These are phyloP conservation scores for Ovis canadensis DNA, from an alignment of 2,113 vertebrate species.

Conservation along the genomic window DNA sequence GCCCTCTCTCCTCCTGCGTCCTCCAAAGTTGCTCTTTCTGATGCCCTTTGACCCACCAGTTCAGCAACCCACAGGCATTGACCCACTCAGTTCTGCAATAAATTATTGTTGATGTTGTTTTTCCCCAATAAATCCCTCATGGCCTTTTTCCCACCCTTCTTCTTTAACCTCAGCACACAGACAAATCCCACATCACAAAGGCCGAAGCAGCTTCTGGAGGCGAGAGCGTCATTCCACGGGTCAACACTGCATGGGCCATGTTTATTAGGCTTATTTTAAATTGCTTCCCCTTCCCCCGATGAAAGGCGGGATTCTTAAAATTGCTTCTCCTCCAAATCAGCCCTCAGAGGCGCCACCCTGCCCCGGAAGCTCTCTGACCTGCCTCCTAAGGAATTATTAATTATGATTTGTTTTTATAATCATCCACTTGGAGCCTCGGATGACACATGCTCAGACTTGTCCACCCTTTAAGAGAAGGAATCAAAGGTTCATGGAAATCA, in stretches of 20 bases:
- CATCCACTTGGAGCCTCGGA: background rate
- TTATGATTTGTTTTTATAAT: conserved; percentile 57
- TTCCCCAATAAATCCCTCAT: background rate
- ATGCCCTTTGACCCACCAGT: background rate
- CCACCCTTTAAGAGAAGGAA: background rate
- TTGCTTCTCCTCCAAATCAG: conserved; percentile 30
- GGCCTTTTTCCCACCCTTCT: background rate
- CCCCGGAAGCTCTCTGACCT: conserved; percentile 42
- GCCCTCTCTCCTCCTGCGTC: background rate
- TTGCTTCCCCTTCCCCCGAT: background rate
- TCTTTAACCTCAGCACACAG: conserved; percentile 31
- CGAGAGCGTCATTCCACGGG: background rate
- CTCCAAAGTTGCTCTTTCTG: background rate
- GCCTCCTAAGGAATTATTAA: conserved; percentile 53
- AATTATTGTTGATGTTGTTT: background rate
- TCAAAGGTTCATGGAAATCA: conserved; percentile 32
- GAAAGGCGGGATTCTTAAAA: conserved; percentile 63
- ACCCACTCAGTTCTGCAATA: background rate
- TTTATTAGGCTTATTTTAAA: conserved; percentile 49
- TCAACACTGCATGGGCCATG: background rate
- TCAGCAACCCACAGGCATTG: background rate
- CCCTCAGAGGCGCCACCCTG: conserved; percentile 36
- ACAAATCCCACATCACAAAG: conserved; percentile 31
- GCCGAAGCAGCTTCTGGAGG: background rate
- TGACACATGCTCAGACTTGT: background rate